Conservation (phyloP, 1,140 invertebrate species). For the Hylyphantes graminicola region DNA sequence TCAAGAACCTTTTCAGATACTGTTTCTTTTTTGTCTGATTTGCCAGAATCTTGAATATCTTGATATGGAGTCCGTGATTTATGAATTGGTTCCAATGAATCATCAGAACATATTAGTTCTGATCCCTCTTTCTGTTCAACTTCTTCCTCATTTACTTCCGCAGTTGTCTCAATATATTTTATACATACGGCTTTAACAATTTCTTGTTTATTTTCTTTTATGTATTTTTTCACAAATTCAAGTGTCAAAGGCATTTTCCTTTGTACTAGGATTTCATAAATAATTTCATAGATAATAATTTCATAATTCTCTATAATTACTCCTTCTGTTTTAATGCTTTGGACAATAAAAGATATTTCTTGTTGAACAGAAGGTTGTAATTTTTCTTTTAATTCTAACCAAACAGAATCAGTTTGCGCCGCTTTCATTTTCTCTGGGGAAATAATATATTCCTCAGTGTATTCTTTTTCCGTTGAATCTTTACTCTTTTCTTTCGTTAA, state of each 20-base stretch:
- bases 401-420: not conserved
- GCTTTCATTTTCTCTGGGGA: not conserved
- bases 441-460: not conserved
- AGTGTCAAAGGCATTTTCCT: not conserved
- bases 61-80: no score
- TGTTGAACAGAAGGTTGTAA: not conserved
- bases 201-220: constrained; percentile 13
- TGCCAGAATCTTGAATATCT: no score
- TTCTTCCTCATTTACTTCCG: constrained; percentile 69
- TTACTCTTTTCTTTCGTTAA: not conserved
- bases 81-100: no score
- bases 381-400: not conserved
- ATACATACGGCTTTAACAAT: not conserved
- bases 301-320: constrained; percentile 7
- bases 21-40: no score
- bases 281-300: constrained; percentile 14
- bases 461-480: not conserved
- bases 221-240: constrained; percentile 1
- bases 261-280: constrained; percentile 6
- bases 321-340: constrained; percentile 22
- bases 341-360: constrained; percentile 11
- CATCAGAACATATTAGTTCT: no score
- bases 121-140: constrained; percentile 67
- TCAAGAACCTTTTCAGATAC: no score
- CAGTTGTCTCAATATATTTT: constrained; percentile 63